Conservation (phyloP, 2,113 vertebrate genomes). For the Potamarius usumacintae region DNA sequence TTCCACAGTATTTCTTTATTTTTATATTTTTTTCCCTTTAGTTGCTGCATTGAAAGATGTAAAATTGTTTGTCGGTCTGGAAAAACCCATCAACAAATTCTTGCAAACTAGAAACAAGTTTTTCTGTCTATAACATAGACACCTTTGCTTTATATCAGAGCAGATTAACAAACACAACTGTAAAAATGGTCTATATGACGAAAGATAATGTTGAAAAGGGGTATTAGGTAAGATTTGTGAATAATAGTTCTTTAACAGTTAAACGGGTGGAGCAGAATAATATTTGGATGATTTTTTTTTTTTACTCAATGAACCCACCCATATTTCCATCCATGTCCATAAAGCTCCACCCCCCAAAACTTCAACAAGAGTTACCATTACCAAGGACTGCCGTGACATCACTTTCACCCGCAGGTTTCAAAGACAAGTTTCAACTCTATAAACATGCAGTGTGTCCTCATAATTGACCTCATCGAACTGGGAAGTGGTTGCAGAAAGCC, state of each 20-base stretch:
- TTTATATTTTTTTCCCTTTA: background rate
- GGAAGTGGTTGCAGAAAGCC: no score
- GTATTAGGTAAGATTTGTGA: background rate
- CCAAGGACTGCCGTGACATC: background rate
- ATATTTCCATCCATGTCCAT: background rate
- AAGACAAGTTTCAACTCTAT: background rate
- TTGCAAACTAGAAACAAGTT: background rate
- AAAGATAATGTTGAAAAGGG: background rate
- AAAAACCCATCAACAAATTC: background rate
- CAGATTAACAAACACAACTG: no score
- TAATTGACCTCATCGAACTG: no score
- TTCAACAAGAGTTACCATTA: background rate
- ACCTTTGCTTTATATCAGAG: background rate
- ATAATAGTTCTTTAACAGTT: background rate
- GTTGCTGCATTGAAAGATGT: background rate
- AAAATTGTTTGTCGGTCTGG: background rate
- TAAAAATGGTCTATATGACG: background rate
- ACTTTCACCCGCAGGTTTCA: background rate
- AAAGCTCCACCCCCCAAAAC: background rate
- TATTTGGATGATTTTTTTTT: background rate
- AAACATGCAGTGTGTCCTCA: background rate
- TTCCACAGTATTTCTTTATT: background rate
- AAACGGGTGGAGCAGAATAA: background rate
- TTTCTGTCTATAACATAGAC: background rate
- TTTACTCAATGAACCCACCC: background rate